Base-by-base conservation (phyloP, 2,888 invertebrate genomes). In the Ypsolopha sequella region DNA sequence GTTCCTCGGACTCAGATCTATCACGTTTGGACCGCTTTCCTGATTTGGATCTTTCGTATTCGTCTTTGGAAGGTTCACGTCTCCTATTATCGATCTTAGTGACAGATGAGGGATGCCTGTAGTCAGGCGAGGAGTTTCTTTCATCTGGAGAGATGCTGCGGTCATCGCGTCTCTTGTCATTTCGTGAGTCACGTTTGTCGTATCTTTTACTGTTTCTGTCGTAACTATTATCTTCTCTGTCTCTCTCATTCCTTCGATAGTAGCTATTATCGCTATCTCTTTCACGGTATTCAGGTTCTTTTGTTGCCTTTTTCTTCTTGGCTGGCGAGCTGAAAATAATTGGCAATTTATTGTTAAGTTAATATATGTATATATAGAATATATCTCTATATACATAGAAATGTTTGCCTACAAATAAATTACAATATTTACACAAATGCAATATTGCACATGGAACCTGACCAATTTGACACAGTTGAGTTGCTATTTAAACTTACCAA, bases 201-300 rank as follows among this genome's bases (percentile, higher is more conserved):
- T 84, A 76, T 60, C 77, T 85, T 52, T 57, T 61, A 57, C 72
- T 81, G 54, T 54, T 66, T 45, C 71, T 72, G 35, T 52, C 50
- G 33, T 47, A 38, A 14, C n/a, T n/a, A 8, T 43, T 24, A 35
- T 84, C 86, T 53, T 85, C 87, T 58, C 77, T 85, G 43, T 78
- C 82, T 52, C 76, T 73, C 6, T 87, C 82, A 44, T 77, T 76
- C 51, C 77, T 86, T 59, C 78, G 85, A 56, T 64, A 60, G 9
- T 70, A 65, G 58, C 65, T 53, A 60, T n/a, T n/a, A n/a, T 84
- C 64, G 68, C 79, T 62, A 60, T 78, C 34, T 63, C 65, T 50
- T 56, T 62, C 62, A 56, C 76, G 76, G 36, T 60, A 60, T 36
- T 76, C 79, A 13, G n/a, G 61, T 65, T 80, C 36, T 78, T 76